These are phyloP conservation scores for Daubentonia madagascariensis DNA, from an alignment of 2,113 vertebrate genomes.

Conservation along the genomic window DNA sequence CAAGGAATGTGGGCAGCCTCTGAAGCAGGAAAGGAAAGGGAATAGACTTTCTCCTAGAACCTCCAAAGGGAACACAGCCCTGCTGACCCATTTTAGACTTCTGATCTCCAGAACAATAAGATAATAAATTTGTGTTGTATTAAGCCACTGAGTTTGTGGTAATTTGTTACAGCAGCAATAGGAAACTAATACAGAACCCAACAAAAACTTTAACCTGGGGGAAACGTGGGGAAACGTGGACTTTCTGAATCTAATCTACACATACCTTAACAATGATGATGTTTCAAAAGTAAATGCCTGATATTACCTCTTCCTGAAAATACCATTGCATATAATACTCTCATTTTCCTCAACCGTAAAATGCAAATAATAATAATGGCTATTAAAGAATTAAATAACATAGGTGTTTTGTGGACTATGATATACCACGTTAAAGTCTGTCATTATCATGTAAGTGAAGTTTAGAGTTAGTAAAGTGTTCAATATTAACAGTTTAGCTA, in stretches of 20 bases:
- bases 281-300: neutral
- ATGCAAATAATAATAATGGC: neutral
- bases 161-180: neutral
- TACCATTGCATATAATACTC: neutral
- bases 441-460: neutral
- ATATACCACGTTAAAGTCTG: neutral
- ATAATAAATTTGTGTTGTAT: neutral
- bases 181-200: neutral
- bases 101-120: neutral
- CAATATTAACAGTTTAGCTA: neutral
- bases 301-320: neutral
- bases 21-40: neutral
- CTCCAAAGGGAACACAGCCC: neutral
- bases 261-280: too few species aligned
- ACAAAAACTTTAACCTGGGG: neutral
- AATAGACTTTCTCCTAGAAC: neutral
- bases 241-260: neutral
- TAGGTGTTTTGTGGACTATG: neutral
- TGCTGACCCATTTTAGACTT: neutral
- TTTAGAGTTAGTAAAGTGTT: neutral
- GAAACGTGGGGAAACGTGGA: neutral
- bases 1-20: neutral
- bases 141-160: neutral
- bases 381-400: neutral
- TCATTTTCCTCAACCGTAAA: neutral